Evolutionary conservation across 2,797 vertebrate genomes (phyloP).

Genomic region (Moxostoma hubbsi): DNA sequence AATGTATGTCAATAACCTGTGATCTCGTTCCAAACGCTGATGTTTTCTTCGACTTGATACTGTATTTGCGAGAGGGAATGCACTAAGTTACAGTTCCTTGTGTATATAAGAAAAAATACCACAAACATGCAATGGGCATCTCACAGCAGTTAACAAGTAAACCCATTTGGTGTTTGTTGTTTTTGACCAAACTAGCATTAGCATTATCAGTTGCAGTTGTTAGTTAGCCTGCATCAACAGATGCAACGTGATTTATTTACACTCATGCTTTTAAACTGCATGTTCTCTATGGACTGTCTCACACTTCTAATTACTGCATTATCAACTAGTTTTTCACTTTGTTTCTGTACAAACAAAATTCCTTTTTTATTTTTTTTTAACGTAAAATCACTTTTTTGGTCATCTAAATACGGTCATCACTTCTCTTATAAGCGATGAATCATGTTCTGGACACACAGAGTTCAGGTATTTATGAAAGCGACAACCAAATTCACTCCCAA

Average conservation of each 20-base stretch:
- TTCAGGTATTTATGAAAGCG: not conserved
- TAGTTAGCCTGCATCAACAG: not conserved
- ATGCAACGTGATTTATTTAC: not conserved
- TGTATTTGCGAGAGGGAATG: too few relatives aligned
- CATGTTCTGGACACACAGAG: not conserved
- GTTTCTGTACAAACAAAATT: not conserved
- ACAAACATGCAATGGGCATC: too few relatives aligned
- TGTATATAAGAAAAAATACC: not conserved
- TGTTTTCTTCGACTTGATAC: too few relatives aligned
- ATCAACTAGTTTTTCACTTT: not conserved
- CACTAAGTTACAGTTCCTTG: too few relatives aligned
- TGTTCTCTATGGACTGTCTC: not conserved
- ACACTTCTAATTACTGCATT: constrained; percentile 9
- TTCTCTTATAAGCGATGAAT: too few relatives aligned
- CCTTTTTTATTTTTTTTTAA: too few relatives aligned
- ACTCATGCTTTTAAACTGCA: constrained; percentile 4
- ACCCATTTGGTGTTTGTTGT: not conserved
- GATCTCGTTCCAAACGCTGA: too few relatives aligned
- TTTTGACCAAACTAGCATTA: not conserved
- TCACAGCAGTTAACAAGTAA: not conserved
- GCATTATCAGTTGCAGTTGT: not conserved
- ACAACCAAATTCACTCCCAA: too few relatives aligned
- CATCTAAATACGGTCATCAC: too few relatives aligned
- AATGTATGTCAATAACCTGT: too few relatives aligned
- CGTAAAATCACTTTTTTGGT: too few relatives aligned